Percentiles rank a stretch among this genome's conserved stretches.
phyloP scores from a whole-genome alignment of 2,888 invertebrate species.

The Drosophila paracracens region DNA sequence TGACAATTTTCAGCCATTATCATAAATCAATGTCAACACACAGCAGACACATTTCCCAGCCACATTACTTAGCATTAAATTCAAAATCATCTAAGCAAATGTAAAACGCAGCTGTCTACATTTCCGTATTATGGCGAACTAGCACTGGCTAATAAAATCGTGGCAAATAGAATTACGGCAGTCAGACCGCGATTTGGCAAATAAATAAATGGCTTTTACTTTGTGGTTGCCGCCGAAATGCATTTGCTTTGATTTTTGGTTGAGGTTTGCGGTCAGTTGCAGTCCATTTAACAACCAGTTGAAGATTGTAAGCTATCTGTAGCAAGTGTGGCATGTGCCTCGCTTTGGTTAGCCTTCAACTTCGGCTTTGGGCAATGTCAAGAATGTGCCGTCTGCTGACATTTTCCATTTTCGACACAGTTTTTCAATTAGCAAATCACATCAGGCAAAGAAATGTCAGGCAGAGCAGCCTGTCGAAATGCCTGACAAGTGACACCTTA shows the following conservation, averaged over 20 bases:
- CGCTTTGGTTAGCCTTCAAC: constrained; percentile 58
- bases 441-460: constrained; percentile 40
- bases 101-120: constrained; percentile 61
- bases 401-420: constrained; percentile 54
- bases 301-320: constrained; percentile 12
- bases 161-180: constrained; percentile 21
- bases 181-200: constrained; percentile 43
- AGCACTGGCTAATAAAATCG: constrained; percentile 19
- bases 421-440: constrained; percentile 64
- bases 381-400: constrained; percentile 36
- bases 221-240: constrained; percentile 54
- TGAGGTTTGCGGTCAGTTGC: constrained; percentile 31
- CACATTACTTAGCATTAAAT: constrained; percentile 46
- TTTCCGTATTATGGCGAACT: constrained; percentile 60
- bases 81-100: constrained; percentile 42
- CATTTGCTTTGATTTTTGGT: constrained; percentile 62
- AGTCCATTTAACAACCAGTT: constrained; percentile 19
- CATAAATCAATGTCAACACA: constrained; percentile 46
- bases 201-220: constrained; percentile 63
- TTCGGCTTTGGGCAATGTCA: constrained; percentile 48
- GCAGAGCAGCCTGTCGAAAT: constrained; percentile 43
- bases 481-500: constrained; percentile 68
- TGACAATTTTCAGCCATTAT: constrained; percentile 29
- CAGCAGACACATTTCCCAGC: constrained; percentile 39
- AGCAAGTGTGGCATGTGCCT: neutral